These are phyloP conservation scores for Globodera ellingtonae DNA, from an alignment of 1,140 invertebrate genomes.

Conservation along the genomic window DNA sequence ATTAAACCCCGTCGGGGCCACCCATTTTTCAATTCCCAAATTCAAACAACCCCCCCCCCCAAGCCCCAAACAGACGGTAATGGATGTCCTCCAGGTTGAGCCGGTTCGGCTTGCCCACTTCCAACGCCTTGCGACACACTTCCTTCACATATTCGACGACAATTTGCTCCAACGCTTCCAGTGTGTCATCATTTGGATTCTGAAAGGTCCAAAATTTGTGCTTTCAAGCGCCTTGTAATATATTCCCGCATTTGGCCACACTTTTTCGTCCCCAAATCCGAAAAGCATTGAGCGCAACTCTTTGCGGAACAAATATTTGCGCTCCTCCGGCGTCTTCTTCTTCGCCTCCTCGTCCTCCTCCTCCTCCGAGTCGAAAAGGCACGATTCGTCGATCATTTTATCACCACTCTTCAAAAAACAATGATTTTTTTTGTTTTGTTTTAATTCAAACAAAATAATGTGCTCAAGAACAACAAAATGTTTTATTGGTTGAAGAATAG, in stretches of 20 bases:
- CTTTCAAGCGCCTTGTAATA: background rate
- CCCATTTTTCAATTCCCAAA: too few species aligned
- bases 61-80: background rate
- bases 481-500: too few species aligned
- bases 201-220: constrained; percentile 67
- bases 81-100: constrained; percentile 93
- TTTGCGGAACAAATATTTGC: constrained; percentile 44
- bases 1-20: too few species aligned
- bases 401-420: background rate
- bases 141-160: constrained; percentile 90
- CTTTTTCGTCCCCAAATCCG: constrained; percentile 92
- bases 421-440: background rate
- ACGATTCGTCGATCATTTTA: constrained; percentile 35
- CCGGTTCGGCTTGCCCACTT: constrained; percentile 87
- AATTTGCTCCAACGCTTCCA: constrained; percentile 93
- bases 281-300: constrained; percentile 95
- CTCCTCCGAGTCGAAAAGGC: constrained; percentile 43
- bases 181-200: constrained; percentile 97
- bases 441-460: background rate
- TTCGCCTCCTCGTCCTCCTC: constrained; percentile 40
- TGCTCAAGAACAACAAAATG: background rate
- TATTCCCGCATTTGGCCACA: background rate
- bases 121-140: constrained; percentile 85
- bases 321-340: constrained; percentile 49
- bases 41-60: too few species aligned